phyloP scores from a whole-genome alignment of 2,113 vertebrate species.

The Sminthopsis crassicaudata region DNA sequence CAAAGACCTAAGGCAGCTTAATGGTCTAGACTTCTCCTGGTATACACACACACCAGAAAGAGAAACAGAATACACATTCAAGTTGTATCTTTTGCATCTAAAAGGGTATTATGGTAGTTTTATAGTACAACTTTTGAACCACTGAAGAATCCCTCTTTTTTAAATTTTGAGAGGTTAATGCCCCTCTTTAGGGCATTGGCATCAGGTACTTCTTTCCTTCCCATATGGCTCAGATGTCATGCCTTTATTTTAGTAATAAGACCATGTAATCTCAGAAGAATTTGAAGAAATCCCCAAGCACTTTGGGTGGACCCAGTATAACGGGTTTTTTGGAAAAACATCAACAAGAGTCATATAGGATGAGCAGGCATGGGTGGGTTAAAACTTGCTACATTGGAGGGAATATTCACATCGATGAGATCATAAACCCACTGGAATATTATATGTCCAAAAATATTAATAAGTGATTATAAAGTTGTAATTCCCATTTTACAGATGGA shows the following conservation, averaged over 20 bases:
- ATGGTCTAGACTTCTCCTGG: background rate
- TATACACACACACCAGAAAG: background rate
- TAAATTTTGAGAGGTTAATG: background rate
- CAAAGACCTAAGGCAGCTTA: background rate
- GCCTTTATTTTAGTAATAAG: background rate
- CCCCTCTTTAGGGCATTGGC: background rate
- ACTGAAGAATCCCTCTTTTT: background rate
- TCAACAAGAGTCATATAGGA: background rate
- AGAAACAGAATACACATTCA: background rate
- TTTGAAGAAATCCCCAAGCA: background rate
- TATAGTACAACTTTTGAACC: background rate
- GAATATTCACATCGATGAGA: background rate
- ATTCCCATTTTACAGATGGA: background rate
- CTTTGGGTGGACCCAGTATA: background rate
- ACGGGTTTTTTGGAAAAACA: background rate
- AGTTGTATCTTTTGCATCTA: background rate
- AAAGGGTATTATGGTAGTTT: background rate
- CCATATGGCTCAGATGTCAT: background rate
- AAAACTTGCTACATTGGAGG: background rate
- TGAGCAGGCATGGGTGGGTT: background rate
- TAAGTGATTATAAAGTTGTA: background rate
- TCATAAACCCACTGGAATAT: background rate
- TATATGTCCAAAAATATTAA: background rate
- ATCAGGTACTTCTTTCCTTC: background rate
- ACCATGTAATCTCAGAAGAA: background rate